phyloP scores from a whole-genome alignment of 2,888 invertebrate species.

The Seira sanloemensis region DNA sequence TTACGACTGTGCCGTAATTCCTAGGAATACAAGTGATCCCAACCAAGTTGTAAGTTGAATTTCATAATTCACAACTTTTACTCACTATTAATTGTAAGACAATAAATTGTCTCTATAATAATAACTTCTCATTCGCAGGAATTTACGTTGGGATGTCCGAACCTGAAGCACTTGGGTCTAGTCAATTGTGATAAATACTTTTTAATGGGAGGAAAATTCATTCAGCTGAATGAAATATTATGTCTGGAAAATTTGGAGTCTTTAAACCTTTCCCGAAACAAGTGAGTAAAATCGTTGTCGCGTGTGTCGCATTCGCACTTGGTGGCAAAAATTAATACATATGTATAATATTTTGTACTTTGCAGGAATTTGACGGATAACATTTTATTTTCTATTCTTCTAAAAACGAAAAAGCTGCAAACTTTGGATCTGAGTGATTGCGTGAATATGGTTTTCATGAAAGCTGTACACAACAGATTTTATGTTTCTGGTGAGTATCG shows the following conservation, averaged over 20 bases:
- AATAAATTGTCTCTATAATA: not conserved
- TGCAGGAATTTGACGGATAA: conserved; percentile 49
- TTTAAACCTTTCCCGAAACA: conserved; percentile 48
- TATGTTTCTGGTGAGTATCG: conserved; percentile 36
- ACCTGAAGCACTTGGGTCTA: conserved; percentile 46
- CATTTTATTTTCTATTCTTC: conserved; percentile 50
- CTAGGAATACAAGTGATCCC: conserved; percentile 43
- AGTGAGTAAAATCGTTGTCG: conserved; percentile 40
- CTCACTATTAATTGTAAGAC: not conserved
- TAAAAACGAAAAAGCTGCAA: conserved; percentile 37
- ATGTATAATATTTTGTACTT: not conserved
- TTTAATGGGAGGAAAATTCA: conserved; percentile 59
- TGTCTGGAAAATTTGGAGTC: conserved; percentile 46
- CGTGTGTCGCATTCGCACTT: no score
- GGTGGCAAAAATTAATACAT: no score
- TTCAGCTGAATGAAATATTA: conserved; percentile 55
- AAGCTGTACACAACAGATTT: conserved; percentile 59
- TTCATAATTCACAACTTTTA: no score
- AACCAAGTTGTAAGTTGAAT: not conserved
- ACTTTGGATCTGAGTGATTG: conserved; percentile 49
- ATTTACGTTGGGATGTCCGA: conserved; percentile 50
- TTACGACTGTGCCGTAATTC: conserved; percentile 64
- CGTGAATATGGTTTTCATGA: conserved; percentile 44
- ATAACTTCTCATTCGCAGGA: conserved; percentile 28
- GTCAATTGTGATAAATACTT: conserved; percentile 59